Evolutionary conservation across 2,113 vertebrate genomes (phyloP), one percentile per base, ranked within the genome.

Genomic region (Procavia capensis): DNA sequence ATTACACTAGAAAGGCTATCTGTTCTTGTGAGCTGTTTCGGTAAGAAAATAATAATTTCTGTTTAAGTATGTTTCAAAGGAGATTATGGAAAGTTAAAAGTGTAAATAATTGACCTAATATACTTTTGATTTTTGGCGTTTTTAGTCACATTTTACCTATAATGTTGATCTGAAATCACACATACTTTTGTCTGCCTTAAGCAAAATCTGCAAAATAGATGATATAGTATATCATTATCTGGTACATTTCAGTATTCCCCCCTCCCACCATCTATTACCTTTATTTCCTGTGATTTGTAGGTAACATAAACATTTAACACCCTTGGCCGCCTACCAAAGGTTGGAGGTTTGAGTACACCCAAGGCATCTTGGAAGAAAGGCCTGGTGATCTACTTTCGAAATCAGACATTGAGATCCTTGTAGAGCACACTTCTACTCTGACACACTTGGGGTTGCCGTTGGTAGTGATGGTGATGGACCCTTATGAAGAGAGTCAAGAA

Each of bases 41-140:
- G 29, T 74, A 90, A 90, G 20, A 94, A 81, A 94, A 79, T 78
- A 34, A 74, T 61, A 92, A 92, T 88, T 92, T 96, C 59, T 91
- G 85, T 20, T 39, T 91, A 84, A 91, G 66, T 74, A 88, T 43
- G 3, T 90, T 90, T 97, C 72, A 86, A 94, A 80, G 43, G 50
- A 84, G 43, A 72, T 57, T 36, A 59, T 50, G 41, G 27, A 36
- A 94, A 93, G 14, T 81, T 17, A 5, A 84, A 78, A 78, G 22
- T 87, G 66, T 68, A 78, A 88, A 74, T 89, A 66, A 80, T 64
- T 91, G 34, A 45, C 31, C 27, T 36, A 93, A 85, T 70, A 34
- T 43, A 27, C n/a, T 95, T 96, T 61, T 85, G 64, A 88, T 39
- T 94, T 94, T 93, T 88, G 54, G 29, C 64, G 29, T 50, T 90